Evolutionary conservation across 92 coral and sea anemone genomes (phyloP), one percentile per base, ranked within the genome.

Genomic region (Zoanthus solanderi): DNA sequence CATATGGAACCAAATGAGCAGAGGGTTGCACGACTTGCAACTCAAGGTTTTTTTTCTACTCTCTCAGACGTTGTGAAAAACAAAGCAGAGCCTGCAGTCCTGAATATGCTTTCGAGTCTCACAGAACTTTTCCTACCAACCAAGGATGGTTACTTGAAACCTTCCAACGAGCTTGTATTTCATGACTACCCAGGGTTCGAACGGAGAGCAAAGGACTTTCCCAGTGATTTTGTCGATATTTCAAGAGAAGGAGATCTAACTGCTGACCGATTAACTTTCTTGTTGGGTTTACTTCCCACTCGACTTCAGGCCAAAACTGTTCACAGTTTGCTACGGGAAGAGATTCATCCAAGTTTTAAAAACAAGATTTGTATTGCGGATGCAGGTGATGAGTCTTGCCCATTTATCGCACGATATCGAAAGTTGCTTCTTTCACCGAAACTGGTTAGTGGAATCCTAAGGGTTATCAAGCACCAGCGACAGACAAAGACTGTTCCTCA

Each of bases 141-240:
- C 93, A 93, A 97, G 78, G 96, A 94, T 52, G 95, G 98, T 42
- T 92, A 90, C 82, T 92, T 97, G 30, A 97, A 91, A 57, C 93
- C 92, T 63, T 97, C 99, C 9, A 88, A 83, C 71, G 98, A 97
- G 69, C 91, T 97, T 42, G 89, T 95, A 18, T 95, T 97, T 69
- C 95, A 97, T 48, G 98, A 97, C 67, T 92, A 92, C 75, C 98
- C 98, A 84, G 96, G 96, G 73, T 91, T 93, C 81, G 96, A 97
- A 84, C 91, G 96, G 9, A 95, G 98, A 37, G 95, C 98, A n/a
- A 92, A 94, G 58, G 99, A 96, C 75, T 95, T 93, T 89, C 92
- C 97, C 53, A 92, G 94, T 34, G 93, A 93, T 46, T 94, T 97
- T 89, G 95, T 97, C 23, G 99, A 97, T 83, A 95, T 97, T 77